Evolutionary conservation across 2,797 vertebrate genomes (phyloP), one percentile per base, ranked within the genome.

Genomic region (Hapalemur alaotrensis): DNA sequence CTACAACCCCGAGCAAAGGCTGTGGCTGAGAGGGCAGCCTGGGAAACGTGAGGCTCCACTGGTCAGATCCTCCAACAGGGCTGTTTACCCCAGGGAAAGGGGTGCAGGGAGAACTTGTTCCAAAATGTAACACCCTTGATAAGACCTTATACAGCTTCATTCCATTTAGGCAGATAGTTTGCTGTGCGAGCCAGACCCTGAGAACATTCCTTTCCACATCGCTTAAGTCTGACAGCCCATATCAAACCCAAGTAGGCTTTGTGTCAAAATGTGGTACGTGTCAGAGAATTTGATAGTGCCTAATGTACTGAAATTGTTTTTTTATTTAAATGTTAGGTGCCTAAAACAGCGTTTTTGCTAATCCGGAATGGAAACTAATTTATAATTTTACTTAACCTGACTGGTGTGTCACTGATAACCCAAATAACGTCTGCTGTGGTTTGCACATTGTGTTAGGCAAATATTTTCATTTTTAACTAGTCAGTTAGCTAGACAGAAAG

Each of bases 261-360:
- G 80, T 93, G 81, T 94, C 83, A 89, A 82, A 88, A 86, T 25
- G 32, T 70, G 88, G 52, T 63, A 38, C 2, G 4, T 63, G 67
- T 88, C 79, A 89, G 63, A 93, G 76, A 93, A 82, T 72, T 81
- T 94, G 67, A 87, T 65, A 75, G 79, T 65, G 46, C 6, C 48
- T 93, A 83, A 89, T 91, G 90, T 86, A 54, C 91, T 95, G 72
- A 89, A 92, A 73, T 86, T 82, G 11, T 65, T 92, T 92, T 91
- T 91, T 61, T 57, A 83, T 76, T 91, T 94, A 86, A 95, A 86
- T 83, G 18, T 86, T 91, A 89, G 50, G 6, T 94, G 61, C 69
- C 46, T 80, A 67, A 93, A 75, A 92, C 28, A 90, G 30, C 23
- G 30, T 78, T 41, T 41, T 63, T 65, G 38, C 81, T 88, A 89